Conservation (phyloP, 2,888 invertebrate genomes). For the Seira ritae region DNA sequence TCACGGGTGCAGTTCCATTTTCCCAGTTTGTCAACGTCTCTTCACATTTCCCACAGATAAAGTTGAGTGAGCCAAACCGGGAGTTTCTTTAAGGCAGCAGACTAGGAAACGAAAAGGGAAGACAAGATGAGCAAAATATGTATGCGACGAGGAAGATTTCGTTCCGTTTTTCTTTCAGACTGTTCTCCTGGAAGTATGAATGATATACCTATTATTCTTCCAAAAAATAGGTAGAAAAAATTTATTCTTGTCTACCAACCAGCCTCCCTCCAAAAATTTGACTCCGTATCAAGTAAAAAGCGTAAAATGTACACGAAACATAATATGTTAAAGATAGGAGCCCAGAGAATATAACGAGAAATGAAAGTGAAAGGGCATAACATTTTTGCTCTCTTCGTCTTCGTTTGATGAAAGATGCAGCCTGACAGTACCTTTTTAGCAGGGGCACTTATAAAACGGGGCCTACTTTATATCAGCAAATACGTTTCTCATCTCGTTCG, state of each 20-base stretch:
- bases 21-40: constrained; percentile 66
- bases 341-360: constrained; percentile 27
- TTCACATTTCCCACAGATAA: constrained; percentile 60
- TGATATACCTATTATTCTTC: constrained; percentile 19
- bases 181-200: constrained; percentile 30
- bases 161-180: constrained; percentile 17
- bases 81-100: constrained; percentile 14
- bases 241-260: too few species aligned
- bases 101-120: too few species aligned
- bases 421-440: constrained; percentile 11
- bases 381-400: constrained; percentile 38
- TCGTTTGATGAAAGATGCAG: too few species aligned
- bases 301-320: too few species aligned
- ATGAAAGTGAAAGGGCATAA: constrained; percentile 36
- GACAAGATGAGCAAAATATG: constrained; percentile 36
- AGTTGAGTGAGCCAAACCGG: constrained; percentile 33
- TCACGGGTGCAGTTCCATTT: constrained; percentile 62
- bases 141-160: constrained; percentile 24
- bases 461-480: not conserved
- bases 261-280: too few species aligned
- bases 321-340: too few species aligned
- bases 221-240: too few species aligned
- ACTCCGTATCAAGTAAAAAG: too few species aligned
- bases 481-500: constrained; percentile 10
- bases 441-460: not conserved